phyloP scores from a whole-genome alignment of 1,140 invertebrate genomes.

The Orius insidiosus region DNA sequence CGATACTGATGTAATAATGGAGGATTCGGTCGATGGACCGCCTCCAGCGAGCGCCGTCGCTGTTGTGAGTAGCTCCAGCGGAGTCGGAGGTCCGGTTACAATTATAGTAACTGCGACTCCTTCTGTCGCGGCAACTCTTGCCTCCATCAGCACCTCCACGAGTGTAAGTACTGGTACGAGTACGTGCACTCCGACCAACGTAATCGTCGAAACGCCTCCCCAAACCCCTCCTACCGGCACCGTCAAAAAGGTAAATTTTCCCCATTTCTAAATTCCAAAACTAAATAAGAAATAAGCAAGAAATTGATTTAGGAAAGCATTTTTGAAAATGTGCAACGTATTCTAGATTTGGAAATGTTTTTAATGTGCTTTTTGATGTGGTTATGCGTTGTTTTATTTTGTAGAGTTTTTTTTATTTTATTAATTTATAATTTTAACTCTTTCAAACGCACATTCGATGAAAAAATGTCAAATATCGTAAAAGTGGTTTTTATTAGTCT shows the following conservation, averaged over 20 bases:
- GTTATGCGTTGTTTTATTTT: background rate
- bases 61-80: background rate
- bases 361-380: background rate
- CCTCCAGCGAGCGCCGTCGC: conserved; percentile 29
- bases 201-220: too few relatives aligned
- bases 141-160: too few relatives aligned
- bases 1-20: conserved; percentile 34
- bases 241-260: too few relatives aligned
- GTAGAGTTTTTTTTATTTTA: conserved; percentile 3
- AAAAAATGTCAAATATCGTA: too few relatives aligned
- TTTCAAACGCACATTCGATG: background rate
- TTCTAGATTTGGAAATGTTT: too few relatives aligned
- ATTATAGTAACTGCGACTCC: background rate
- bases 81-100: background rate
- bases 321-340: too few relatives aligned
- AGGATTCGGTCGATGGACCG: conserved; percentile 52
- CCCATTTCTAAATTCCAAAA: too few relatives aligned
- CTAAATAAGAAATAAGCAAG: too few relatives aligned
- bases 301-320: too few relatives aligned
- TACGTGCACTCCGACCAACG: background rate
- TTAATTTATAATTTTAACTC: background rate
- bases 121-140: background rate
- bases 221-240: too few relatives aligned
- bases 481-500: conserved; percentile 2
- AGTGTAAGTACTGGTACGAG: background rate